Evolutionary conservation across 2,888 invertebrate genomes (phyloP).

Genomic region (Tridacna crocea): DNA sequence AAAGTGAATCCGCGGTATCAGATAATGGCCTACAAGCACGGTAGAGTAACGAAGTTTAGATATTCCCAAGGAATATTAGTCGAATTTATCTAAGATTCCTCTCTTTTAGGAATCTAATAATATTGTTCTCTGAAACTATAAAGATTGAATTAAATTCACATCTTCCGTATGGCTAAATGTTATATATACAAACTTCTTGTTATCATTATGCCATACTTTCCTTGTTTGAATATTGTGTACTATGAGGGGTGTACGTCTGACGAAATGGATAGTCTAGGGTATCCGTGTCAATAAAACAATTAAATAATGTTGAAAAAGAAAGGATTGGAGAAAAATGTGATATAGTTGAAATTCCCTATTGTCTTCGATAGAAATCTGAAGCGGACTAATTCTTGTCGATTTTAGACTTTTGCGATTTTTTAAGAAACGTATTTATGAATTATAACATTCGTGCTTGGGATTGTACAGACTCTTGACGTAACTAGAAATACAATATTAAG

Average conservation of each 20-base stretch:
- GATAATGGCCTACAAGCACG: slow-evolving; percentile 52
- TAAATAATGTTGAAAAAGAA: too few relatives aligned
- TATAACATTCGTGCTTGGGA: too few relatives aligned
- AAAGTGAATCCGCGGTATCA: slow-evolving; percentile 49
- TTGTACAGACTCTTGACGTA: too few relatives aligned
- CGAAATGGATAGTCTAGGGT: too few relatives aligned
- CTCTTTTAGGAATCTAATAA: slow-evolving; percentile 40
- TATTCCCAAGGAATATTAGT: slow-evolving; percentile 59
- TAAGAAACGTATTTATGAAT: too few relatives aligned
- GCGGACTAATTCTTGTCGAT: too few relatives aligned
- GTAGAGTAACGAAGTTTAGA: slow-evolving; percentile 54
- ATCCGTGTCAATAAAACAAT: too few relatives aligned
- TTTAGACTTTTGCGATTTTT: too few relatives aligned
- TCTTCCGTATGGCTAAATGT: slow-evolving; percentile 33
- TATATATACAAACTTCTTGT: slow-evolving; percentile 22
- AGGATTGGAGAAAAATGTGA: too few relatives aligned
- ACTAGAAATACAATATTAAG: too few relatives aligned
- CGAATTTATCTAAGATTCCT: slow-evolving; percentile 50
- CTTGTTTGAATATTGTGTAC: slow-evolving; percentile 7
- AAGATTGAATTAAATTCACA: slow-evolving; percentile 44
- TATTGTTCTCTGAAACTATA: slow-evolving; percentile 23
- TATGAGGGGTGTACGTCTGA: neutral
- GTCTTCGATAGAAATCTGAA: too few relatives aligned
- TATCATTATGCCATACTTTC: neutral
- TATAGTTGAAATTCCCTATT: too few relatives aligned